A percentile compares a stretch with the other conserved stretches of the same genome.
Conservation (phyloP, 2,113 vertebrate species). For the Hylia prasina region DNA sequence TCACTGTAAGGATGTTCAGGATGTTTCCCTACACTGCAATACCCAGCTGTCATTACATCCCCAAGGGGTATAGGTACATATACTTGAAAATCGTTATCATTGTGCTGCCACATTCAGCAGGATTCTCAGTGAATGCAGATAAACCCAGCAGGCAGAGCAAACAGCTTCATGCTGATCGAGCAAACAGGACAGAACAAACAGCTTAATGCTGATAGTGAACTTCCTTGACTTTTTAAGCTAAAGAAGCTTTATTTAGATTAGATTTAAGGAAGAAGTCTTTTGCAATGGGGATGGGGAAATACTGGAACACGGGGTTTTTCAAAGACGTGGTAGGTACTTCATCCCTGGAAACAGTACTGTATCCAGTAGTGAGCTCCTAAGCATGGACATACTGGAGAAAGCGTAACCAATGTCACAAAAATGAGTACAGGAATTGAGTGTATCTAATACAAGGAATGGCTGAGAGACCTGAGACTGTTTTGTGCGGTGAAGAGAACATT, state of each 20-base stretch:
- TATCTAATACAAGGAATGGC: background rate
- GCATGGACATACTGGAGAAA: background rate
- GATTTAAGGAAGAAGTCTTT: background rate
- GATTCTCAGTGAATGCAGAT: background rate
- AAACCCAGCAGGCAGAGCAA: background rate
- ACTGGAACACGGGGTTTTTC: background rate
- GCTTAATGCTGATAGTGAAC: background rate
- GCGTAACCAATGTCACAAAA: background rate
- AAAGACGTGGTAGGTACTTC: fast-evolving
- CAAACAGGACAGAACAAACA: background rate
- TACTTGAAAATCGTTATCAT: background rate
- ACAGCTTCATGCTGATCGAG: background rate
- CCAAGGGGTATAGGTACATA: too few species aligned
- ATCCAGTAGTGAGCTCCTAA: too few species aligned
- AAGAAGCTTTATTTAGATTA: background rate
- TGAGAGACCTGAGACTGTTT: background rate
- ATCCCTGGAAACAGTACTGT: background rate
- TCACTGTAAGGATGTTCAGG: background rate
- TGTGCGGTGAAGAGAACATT: background rate
- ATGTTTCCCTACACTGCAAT: background rate
- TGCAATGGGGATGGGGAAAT: background rate
- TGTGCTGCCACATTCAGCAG: background rate
- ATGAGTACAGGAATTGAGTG: background rate
- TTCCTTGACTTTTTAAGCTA: background rate
- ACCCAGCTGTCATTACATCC: background rate